Evolutionary conservation across 2,797 vertebrate species (phyloP), one percentile per base, ranked within the genome.

Genomic region (Xenopus petersii): DNA sequence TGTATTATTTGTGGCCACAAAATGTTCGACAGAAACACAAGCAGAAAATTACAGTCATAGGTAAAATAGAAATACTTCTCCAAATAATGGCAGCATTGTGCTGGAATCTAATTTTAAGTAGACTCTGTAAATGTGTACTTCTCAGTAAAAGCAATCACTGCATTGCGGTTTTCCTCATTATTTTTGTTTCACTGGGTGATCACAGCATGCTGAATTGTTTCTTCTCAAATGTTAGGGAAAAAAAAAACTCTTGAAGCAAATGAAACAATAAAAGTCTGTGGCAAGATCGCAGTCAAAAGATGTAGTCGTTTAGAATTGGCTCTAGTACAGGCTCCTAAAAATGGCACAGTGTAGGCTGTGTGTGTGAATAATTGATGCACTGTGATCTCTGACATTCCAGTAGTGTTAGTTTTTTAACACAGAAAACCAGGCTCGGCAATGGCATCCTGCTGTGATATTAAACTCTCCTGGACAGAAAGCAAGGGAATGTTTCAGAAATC

Each of bases 381-480:
- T 78, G 76, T 79, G 67, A 67, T 62, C 64, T 73, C 75, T 87
- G 80, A 77, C 0, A 47, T 85, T 86, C 88, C 83, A 75, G 12
- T 26, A 63, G 80, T 83, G 64, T 83, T 87, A 74, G 71, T 74
- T 12, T 79, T 67, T 82, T 86, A 82, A 81, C 3, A 0, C 72
- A 80, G 73, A 81, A 81, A 79, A 82, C 79, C 81, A 64, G 47
- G 66, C 61, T 71, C 79, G 76, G 78, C 47, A 84, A 85, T 81
- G 85, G 86, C 85, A 82, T 84, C 85, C 82, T 87, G 81, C 80
- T 77, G 10, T 47, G 71, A 82, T 26, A 81, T 79, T 81, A 64
- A 72, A 75, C 36, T 56, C 80, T 2, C 42, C 83, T 33, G 63
- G 83, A 81, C 82, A 55, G 67, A 79, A 71, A 59, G 65, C 71